Evolutionary conservation across 2,113 vertebrate species (phyloP).

Genomic region (Antennarius striatus): DNA sequence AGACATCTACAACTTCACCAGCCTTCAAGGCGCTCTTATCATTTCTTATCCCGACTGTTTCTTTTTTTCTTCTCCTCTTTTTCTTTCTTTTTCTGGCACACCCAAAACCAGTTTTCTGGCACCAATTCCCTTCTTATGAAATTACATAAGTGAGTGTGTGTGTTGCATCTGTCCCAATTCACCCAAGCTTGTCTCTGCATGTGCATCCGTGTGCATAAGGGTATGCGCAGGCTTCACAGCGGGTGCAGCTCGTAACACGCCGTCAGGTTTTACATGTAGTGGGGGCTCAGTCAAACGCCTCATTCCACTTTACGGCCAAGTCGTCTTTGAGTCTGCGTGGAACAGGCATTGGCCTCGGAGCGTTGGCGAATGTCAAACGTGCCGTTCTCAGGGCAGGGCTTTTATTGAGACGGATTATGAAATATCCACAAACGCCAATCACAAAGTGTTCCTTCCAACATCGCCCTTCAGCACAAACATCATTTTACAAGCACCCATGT

Average conservation of each 20-base stretch:
- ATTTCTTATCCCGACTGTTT: constrained; percentile 31
- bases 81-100: constrained; percentile 28
- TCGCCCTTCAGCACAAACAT: constrained; percentile 15
- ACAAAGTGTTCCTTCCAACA: constrained; percentile 43
- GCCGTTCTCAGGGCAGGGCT: constrained; percentile 49
- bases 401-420: constrained; percentile 42
- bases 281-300: constrained; percentile 41
- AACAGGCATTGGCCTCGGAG: constrained; percentile 44
- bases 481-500: constrained; percentile 15
- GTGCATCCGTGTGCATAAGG: not conserved
- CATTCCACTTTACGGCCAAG: constrained; percentile 35
- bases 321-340: constrained; percentile 35
- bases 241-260: constrained; percentile 44
- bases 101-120: constrained; percentile 22
- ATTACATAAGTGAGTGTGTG: constrained; percentile 44
- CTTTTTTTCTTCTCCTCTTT: not conserved
- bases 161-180: constrained; percentile 58
- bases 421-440: constrained; percentile 52
- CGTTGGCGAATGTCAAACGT: constrained; percentile 51
- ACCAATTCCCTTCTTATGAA: constrained; percentile 35
- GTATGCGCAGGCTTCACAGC: constrained; percentile 1
- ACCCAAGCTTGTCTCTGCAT: constrained; percentile 54
- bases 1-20: constrained; percentile 22
- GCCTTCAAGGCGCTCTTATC: constrained; percentile 19
- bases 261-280: constrained; percentile 49